These are phyloP conservation scores for Leptogaster cylindrica DNA, from an alignment of 2,888 invertebrate genomes.

Conservation along the genomic window DNA sequence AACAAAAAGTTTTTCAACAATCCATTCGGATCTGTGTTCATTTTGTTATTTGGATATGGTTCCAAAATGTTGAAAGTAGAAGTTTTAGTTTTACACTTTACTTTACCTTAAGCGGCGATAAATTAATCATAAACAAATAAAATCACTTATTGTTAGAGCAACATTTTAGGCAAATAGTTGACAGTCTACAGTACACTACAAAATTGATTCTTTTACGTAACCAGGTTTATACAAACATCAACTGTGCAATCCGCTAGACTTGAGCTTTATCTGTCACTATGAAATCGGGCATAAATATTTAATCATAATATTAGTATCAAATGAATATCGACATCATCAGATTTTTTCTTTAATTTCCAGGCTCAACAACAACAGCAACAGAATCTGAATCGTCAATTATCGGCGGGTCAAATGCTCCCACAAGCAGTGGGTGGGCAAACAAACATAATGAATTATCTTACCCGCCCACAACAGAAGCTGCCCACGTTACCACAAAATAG, in stretches of 20 bases:
- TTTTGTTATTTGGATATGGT: too few species aligned
- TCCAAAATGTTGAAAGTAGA: too few species aligned
- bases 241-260: too few species aligned
- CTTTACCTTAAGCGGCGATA: too few species aligned
- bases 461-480: constrained; percentile 63
- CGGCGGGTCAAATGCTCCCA: neutral
- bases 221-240: neutral
- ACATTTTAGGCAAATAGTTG: neutral
- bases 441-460: constrained; percentile 70
- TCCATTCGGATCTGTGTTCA: too few species aligned
- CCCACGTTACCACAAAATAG: constrained; percentile 48
- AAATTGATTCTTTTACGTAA: neutral
- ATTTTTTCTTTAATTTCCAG: neutral
- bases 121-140: too few species aligned
- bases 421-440: constrained; percentile 58
- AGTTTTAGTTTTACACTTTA: too few species aligned
- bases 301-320: neutral
- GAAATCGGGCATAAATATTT: too few species aligned
- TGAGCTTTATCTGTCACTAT: too few species aligned
- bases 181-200: neutral
- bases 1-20: too few species aligned
- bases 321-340: neutral
- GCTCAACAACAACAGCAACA: constrained; percentile 43
- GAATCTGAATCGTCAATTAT: constrained; percentile 11
- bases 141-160: too few species aligned